Conservation (phyloP, 1,140 invertebrate species). For the Drosophila bocki region DNA sequence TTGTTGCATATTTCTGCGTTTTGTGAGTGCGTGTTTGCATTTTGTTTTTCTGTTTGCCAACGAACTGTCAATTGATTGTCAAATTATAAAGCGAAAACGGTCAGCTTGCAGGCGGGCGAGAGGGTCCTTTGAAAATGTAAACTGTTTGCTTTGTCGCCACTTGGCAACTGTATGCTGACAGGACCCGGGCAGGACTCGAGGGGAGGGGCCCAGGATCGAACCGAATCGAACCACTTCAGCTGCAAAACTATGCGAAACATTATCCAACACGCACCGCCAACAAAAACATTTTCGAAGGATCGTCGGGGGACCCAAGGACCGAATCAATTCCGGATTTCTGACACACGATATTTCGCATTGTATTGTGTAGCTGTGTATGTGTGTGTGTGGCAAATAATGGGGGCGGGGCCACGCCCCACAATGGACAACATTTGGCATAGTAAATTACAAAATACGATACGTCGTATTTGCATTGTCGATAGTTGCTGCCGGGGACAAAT, state of each 20-base stretch:
- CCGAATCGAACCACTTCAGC: conserved; percentile 59
- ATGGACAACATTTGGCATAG: conserved; percentile 54
- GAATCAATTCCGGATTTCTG: conserved; percentile 63
- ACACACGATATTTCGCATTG: conserved; percentile 76
- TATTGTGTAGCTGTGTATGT: background rate
- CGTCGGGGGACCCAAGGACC: conserved; percentile 18
- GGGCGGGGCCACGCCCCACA: conserved; percentile 46
- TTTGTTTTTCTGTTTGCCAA: conserved; percentile 66
- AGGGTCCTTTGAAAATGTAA: conserved; percentile 69
- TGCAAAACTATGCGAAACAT: conserved; percentile 77
- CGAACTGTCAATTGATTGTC: conserved; percentile 83
- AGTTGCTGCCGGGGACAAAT: conserved; percentile 61
- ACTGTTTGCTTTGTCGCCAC: conserved; percentile 71
- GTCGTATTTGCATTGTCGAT: conserved; percentile 76
- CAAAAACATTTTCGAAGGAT: conserved; percentile 26
- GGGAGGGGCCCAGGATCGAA: conserved; percentile 14
- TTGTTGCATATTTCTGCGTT: conserved; percentile 66
- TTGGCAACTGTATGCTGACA: conserved; percentile 58
- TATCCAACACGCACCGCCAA: conserved; percentile 64
- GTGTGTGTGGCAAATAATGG: conserved; percentile 31
- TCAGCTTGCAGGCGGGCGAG: conserved; percentile 38
- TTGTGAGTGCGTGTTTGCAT: conserved; percentile 51
- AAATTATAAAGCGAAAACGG: conserved; percentile 75
- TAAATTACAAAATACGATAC: conserved; percentile 68
- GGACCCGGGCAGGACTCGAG: background rate